These are phyloP conservation scores for Chelmon rostratus DNA, from an alignment of 2,797 vertebrate genomes.

Conservation along the genomic window DNA sequence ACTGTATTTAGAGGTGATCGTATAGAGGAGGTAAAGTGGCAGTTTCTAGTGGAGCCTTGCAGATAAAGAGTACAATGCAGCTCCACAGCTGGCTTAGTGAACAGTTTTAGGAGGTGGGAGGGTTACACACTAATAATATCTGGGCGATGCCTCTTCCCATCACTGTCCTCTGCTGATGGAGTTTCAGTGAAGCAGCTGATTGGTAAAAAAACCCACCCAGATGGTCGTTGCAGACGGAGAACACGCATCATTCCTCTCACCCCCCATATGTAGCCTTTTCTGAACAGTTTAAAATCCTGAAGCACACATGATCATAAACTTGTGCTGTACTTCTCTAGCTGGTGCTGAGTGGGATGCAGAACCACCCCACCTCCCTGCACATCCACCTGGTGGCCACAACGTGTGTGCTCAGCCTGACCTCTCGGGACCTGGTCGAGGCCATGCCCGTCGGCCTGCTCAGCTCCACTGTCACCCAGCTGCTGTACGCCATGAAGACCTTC, in stretches of 20 bases:
- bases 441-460: conserved; percentile 92
- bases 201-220: background rate
- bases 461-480: conserved; percentile 88
- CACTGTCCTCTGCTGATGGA: background rate
- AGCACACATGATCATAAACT: background rate
- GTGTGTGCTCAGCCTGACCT: conserved; percentile 94
- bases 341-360: conserved; percentile 92
- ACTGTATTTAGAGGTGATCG: conserved; percentile 11
- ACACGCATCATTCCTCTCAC: background rate
- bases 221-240: background rate
- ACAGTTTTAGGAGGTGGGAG: conserved; percentile 17
- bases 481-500: conserved; percentile 93
- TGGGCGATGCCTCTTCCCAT: conserved; percentile 1
- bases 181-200: background rate
- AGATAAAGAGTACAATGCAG: conserved; percentile 1
- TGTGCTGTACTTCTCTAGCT: conserved; percentile 82
- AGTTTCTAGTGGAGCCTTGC: conserved; percentile 11
- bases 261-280: background rate
- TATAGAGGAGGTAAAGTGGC: conserved; percentile 22
- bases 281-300: background rate
- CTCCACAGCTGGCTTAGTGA: conserved; percentile 11
- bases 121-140: conserved; percentile 14
- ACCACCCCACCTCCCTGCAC: conserved; percentile 89
- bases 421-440: conserved; percentile 88
- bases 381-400: conserved; percentile 93